Conservation (phyloP, 2,797 vertebrate genomes). For the Hydrophis major region DNA sequence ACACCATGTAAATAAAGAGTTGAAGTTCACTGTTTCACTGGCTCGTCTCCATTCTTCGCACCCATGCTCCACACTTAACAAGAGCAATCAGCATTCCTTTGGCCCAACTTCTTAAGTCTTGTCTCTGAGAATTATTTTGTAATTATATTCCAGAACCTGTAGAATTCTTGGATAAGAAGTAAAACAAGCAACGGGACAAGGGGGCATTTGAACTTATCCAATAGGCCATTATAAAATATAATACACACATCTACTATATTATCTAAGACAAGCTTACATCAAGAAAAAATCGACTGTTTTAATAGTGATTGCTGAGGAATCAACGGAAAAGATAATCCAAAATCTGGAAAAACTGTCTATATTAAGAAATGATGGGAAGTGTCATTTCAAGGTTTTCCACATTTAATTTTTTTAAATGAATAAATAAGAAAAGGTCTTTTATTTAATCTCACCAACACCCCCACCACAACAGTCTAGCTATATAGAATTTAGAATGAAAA, state of each 20-base stretch:
- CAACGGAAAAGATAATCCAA: slow-evolving; percentile 54
- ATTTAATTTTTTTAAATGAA: not conserved
- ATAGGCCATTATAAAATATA: slow-evolving; percentile 48
- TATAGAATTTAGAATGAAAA: not conserved
- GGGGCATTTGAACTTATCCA: slow-evolving; percentile 46
- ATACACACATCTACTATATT: slow-evolving; percentile 34
- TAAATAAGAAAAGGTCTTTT: not conserved
- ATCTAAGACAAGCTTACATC: slow-evolving; percentile 38
- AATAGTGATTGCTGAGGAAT: slow-evolving; percentile 48
- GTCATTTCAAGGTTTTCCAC: slow-evolving; percentile 44
- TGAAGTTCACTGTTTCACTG: no score
- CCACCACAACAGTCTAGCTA: not conserved
- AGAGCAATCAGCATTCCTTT: slow-evolving; percentile 24
- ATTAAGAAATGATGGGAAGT: slow-evolving; percentile 38
- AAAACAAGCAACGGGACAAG: slow-evolving; percentile 52
- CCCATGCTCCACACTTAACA: no score
- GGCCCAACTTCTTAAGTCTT: slow-evolving; percentile 4
- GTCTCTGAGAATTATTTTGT: slow-evolving; percentile 45
- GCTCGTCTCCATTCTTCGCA: no score
- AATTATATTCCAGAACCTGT: slow-evolving; percentile 38
- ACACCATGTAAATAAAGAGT: no score
- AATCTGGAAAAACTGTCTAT: slow-evolving; percentile 30
- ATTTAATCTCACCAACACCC: not conserved
- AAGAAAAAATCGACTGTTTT: slow-evolving; percentile 44
- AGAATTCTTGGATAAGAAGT: slow-evolving; percentile 45